phyloP scores from a whole-genome alignment of 2,797 vertebrate genomes.

The Sphenodon punctatus region DNA sequence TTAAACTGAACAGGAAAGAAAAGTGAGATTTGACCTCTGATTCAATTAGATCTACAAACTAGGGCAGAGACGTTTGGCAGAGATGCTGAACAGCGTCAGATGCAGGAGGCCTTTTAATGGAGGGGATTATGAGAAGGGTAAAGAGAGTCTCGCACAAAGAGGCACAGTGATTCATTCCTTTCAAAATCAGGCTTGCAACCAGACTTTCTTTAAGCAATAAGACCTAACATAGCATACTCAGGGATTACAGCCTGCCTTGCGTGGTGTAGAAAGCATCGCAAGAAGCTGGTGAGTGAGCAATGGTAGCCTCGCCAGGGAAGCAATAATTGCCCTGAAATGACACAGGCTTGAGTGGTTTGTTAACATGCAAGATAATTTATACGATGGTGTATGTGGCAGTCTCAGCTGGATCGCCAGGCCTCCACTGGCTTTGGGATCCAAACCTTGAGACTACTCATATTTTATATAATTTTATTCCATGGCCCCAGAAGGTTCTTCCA shows the following conservation, averaged over 20 bases:
- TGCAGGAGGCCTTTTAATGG: not conserved
- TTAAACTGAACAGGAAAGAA: not conserved
- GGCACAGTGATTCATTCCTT: not conserved
- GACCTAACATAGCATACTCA: not conserved
- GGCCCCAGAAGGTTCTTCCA: too few species aligned
- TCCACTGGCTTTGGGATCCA: not conserved
- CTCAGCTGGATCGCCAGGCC: not conserved
- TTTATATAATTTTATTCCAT: not conserved
- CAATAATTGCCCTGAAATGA: not conserved
- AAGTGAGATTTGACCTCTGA: not conserved
- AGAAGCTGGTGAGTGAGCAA: not conserved
- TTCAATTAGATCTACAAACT: not conserved
- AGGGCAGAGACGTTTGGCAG: fast-evolving
- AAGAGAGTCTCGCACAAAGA: not conserved
- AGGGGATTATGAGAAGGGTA: not conserved
- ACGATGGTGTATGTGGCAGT: not conserved
- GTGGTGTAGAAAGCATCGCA: not conserved
- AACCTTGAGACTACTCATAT: not conserved
- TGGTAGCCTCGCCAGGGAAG: not conserved
- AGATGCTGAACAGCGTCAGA: not conserved
- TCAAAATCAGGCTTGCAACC: fast-evolving
- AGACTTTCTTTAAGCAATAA: not conserved
- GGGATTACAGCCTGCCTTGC: not conserved
- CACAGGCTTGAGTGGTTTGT: fast-evolving
- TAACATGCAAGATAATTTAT: fast-evolving